Evolutionary conservation across 37 sponge, comb jelly and placozoan species (phyloP).

Genomic region (Mnemiopsis leidyi): DNA sequence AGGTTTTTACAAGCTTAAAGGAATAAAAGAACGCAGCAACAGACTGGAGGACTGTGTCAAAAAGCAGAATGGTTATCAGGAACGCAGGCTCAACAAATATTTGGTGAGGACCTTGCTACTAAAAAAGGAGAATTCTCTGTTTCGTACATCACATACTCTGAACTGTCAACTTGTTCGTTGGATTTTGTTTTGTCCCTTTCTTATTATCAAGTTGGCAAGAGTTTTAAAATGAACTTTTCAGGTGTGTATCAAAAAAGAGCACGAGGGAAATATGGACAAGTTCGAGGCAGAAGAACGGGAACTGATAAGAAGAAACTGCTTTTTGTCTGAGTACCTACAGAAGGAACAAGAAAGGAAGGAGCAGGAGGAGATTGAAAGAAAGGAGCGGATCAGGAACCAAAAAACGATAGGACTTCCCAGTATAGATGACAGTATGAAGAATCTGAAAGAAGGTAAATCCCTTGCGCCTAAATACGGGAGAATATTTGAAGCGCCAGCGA

Average conservation of each 20-base stretch:
- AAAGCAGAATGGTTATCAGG: conserved; percentile 17
- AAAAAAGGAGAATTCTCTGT: too few relatives aligned
- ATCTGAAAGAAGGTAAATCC: background rate
- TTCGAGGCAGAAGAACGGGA: background rate
- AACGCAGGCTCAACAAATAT: conserved; percentile 2
- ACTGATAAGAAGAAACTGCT: background rate
- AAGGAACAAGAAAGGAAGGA: background rate
- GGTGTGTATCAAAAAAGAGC: conserved; percentile 21
- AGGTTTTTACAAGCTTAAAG: background rate
- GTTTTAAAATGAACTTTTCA: too few relatives aligned
- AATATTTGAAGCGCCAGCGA: background rate
- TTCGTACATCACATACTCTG: too few relatives aligned
- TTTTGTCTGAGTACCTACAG: conserved; percentile 14
- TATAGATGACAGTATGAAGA: background rate
- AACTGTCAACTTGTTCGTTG: too few relatives aligned
- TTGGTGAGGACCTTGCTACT: too few relatives aligned
- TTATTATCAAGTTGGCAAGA: background rate
- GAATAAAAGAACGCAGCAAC: conserved; percentile 8
- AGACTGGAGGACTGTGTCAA: background rate
- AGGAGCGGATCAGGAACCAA: background rate
- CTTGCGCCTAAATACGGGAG: background rate
- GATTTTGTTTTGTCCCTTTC: background rate
- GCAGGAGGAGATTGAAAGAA: background rate
- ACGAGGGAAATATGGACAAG: background rate
- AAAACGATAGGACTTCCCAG: background rate